phyloP scores from a whole-genome alignment of 2,113 vertebrate genomes.

The Gobiocypris rarus region DNA sequence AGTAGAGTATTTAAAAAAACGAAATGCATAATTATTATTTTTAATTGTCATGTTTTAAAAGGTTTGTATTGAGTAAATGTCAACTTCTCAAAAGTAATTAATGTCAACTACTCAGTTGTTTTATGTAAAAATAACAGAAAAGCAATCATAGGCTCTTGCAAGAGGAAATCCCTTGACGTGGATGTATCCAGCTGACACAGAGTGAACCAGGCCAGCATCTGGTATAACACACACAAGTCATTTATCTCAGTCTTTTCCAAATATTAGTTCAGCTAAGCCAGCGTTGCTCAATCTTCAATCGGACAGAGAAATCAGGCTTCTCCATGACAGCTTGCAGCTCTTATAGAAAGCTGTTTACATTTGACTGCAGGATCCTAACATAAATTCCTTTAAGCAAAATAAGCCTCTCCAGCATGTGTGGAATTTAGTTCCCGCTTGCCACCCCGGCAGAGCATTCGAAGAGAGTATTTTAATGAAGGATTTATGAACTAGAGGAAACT shows the following conservation, averaged over 20 bases:
- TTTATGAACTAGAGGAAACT: constrained; percentile 68
- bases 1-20: not conserved
- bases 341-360: constrained; percentile 69
- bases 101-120: not conserved
- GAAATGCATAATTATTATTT: not conserved
- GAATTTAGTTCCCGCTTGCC: constrained; percentile 68
- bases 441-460: constrained; percentile 55
- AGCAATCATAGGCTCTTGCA: constrained; percentile 2
- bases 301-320: constrained; percentile 58
- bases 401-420: constrained; percentile 64
- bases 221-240: constrained; percentile 68
- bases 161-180: constrained; percentile 35
- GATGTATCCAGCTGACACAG: constrained; percentile 28
- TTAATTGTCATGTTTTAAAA: not conserved
- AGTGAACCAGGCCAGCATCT: constrained; percentile 56
- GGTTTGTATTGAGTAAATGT: not conserved
- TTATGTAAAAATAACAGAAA: constrained; percentile 6
- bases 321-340: constrained; percentile 67
- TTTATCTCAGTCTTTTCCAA: constrained; percentile 69
- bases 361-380: constrained; percentile 59
- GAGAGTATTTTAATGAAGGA: constrained; percentile 70
- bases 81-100: not conserved
- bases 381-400: constrained; percentile 63
- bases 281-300: constrained; percentile 67
- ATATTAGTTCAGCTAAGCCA: constrained; percentile 75